phyloP scores from a whole-genome alignment of 2,888 invertebrate genomes.

The Eilema depressum region DNA sequence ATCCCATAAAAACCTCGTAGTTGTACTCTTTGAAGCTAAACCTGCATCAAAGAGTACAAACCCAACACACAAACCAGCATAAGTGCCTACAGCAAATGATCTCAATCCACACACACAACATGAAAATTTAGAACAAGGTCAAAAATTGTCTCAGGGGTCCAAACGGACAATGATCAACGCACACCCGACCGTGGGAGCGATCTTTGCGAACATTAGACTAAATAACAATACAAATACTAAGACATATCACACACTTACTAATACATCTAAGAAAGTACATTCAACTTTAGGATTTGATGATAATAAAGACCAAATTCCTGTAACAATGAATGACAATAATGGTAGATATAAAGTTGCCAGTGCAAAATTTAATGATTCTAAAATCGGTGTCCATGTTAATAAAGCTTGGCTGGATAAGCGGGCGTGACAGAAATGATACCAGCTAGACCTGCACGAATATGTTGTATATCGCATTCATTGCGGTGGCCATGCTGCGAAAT shows the following conservation, averaged over 20 bases:
- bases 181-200: conserved; percentile 78
- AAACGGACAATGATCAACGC: conserved; percentile 75
- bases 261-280: conserved; percentile 41
- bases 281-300: conserved; percentile 20
- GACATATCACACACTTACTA: conserved; percentile 54
- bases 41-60: conserved; percentile 1
- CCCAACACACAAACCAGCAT: conserved; percentile 20
- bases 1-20: too few relatives aligned
- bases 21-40: too few relatives aligned
- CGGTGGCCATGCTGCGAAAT: conserved; percentile 44
- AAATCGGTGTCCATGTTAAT: conserved; percentile 58
- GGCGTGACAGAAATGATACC: conserved; percentile 53
- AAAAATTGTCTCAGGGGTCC: conserved; percentile 78
- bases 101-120: conserved; percentile 54
- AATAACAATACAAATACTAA: conserved; percentile 61
- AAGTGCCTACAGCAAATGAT: conserved; percentile 30
- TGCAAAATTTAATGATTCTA: conserved; percentile 57
- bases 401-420: conserved; percentile 57
- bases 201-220: conserved; percentile 71
- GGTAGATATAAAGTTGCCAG: conserved; percentile 45
- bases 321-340: conserved; percentile 26
- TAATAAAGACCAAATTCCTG: conserved; percentile 40
- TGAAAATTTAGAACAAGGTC: conserved; percentile 80
- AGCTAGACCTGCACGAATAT: conserved; percentile 33
- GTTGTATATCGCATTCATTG: conserved; percentile 45